Evolutionary conservation across 2,888 invertebrate species (phyloP).

Genomic region (Crocallis elinguaria): DNA sequence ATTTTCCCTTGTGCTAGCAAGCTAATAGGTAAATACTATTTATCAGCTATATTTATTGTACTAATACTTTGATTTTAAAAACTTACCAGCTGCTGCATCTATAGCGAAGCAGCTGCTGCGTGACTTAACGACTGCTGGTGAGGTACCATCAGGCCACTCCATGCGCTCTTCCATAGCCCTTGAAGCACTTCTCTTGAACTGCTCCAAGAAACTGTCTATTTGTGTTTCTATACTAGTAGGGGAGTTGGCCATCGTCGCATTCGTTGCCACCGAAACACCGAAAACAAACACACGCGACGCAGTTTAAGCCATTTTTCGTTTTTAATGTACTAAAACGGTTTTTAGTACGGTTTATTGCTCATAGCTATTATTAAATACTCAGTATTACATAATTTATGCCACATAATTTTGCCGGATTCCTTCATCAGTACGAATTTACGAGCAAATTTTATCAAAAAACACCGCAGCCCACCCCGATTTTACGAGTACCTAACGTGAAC

Average conservation of each 20-base stretch:
- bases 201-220: conserved; percentile 93
- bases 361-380: conserved; percentile 41
- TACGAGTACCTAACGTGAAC: no score
- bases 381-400: conserved; percentile 53
- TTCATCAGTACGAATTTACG: conserved; percentile 66
- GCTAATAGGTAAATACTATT: no score
- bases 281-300: conserved; percentile 76
- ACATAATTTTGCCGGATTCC: conserved; percentile 59
- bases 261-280: conserved; percentile 80
- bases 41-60: no score
- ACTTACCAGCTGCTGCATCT: conserved; percentile 75
- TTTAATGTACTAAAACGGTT: conserved; percentile 44
- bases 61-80: not conserved
- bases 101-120: conserved; percentile 80
- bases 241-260: conserved; percentile 86
- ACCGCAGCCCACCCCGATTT: conserved; percentile 67
- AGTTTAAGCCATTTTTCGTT: conserved; percentile 60
- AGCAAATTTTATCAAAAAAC: conserved; percentile 61
- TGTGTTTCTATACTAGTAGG: conserved; percentile 91
- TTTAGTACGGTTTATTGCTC: conserved; percentile 32
- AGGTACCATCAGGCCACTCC: conserved; percentile 81
- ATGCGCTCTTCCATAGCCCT: conserved; percentile 88
- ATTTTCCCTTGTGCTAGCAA: no score
- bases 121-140: conserved; percentile 75
- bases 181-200: conserved; percentile 91